Percentiles rank a stretch among this genome's conserved stretches.
Conservation (phyloP, 2,113 vertebrate species). For the Chrysemys picta region DNA sequence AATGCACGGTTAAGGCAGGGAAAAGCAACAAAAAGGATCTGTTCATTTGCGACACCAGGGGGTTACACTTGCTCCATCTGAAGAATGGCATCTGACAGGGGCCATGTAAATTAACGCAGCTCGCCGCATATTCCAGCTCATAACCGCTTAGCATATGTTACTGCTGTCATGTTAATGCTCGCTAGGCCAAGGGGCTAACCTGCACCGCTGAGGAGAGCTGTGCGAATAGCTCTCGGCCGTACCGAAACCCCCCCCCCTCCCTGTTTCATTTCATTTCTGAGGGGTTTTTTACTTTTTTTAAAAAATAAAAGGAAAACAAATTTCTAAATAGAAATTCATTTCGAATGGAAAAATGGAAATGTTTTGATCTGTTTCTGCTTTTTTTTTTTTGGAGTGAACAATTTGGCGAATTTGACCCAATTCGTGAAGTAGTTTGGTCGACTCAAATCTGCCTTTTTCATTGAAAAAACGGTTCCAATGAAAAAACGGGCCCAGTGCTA, state of each 20-base stretch:
- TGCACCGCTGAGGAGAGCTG: not conserved
- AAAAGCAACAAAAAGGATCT: not conserved
- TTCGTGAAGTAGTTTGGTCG: not conserved
- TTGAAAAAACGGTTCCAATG: not conserved
- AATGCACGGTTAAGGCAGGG: not conserved
- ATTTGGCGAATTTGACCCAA: not conserved
- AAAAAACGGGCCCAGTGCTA: not conserved
- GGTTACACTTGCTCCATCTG: not conserved
- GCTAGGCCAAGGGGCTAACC: not conserved
- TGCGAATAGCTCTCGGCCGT: not conserved
- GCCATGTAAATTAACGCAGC: not conserved
- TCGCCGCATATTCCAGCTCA: not conserved
- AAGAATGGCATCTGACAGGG: not conserved
- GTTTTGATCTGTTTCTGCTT: not conserved
- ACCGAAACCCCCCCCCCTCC: not conserved
- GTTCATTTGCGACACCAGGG: not conserved
- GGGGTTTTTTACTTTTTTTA: no score
- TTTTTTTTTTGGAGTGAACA: not conserved
- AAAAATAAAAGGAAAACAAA: not conserved
- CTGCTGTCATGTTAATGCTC: not conserved
- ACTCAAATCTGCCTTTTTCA: not conserved
- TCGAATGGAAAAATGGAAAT: not conserved
- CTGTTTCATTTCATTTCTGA: not conserved
- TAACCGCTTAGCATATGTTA: not conserved
- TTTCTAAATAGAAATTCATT: not conserved